Evolutionary conservation across 2,888 invertebrate species (phyloP), one percentile per base, ranked within the genome.

Genomic region (Chalcis sispes): DNA sequence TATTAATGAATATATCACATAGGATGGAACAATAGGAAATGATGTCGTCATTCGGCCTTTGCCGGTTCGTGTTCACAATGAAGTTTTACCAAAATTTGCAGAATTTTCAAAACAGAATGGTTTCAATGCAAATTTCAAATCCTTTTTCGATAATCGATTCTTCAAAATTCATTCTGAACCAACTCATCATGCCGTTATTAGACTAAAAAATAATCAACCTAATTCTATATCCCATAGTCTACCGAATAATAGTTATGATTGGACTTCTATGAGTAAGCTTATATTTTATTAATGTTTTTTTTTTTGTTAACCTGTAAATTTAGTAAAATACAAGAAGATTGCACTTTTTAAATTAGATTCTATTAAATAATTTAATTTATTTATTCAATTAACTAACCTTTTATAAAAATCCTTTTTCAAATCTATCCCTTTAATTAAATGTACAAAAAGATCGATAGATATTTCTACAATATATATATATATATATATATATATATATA

Each of bases 11-110:
- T 36, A 7, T 32, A 5, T 32, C 42, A 32, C 8, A n/a, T 2
- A 74, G 74, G 13, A 74, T 13, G 74, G 74, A 1, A 32, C 29
- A 0, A 13, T 74, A 8, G 67, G 67, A n/a, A 46, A 67, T 25
- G 25, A 74, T 2, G 1, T 72, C 0, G 13, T 65, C n/a, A 67
- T 74, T 25, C 61, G 54, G 3, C 18, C 61, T 0, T 5, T 74
- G 4, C 74, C 74, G 1, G 0, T 2, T 27, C 58, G 65, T 8
- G 18, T 72, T 1, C 72, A 72, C 32, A 13, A 58, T 0, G 32
- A 69, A 27, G 27, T 59, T 20, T n/a, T 69, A n/a, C 20, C 4
- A n/a, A 23, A 40, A 54, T 2, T 10, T 59, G 32, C 36, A 15
- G 13, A 1, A 0, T 59, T 40, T 20, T 7, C 1, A 62, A 46